Evolutionary conservation across 2,888 invertebrate genomes (phyloP).

Genomic region (Leptopilina drosophilae): DNA sequence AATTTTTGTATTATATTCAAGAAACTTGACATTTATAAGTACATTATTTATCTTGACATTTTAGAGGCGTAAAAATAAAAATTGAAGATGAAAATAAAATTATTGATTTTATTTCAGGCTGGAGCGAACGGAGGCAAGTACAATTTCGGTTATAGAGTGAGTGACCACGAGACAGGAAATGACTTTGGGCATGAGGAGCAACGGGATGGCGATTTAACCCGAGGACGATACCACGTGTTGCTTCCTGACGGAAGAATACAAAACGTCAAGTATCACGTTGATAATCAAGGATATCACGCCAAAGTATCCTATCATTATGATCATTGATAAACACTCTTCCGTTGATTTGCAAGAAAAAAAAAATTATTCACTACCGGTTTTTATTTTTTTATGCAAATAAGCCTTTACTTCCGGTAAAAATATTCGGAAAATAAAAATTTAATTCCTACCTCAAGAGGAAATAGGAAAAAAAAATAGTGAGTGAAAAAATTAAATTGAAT

Average conservation of each 20-base stretch:
- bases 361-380: background rate
- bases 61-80: background rate
- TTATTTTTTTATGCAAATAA: background rate
- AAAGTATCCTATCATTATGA: constrained; percentile 82
- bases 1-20: background rate
- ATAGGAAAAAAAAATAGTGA: too few species aligned
- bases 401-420: background rate
- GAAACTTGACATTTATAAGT: constrained; percentile 9
- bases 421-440: too few species aligned
- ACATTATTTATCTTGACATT: constrained; percentile 22
- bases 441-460: too few species aligned
- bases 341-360: too few species aligned
- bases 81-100: background rate
- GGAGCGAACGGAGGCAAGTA: constrained; percentile 79
- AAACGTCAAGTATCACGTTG: constrained; percentile 87
- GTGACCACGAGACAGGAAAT: constrained; percentile 84
- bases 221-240: constrained; percentile 87
- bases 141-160: constrained; percentile 84
- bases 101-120: constrained; percentile 75
- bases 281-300: constrained; percentile 87
- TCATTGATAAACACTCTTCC: background rate
- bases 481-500: too few species aligned
- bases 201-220: constrained; percentile 82
- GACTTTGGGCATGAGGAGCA: constrained; percentile 88
- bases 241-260: constrained; percentile 89